Base-by-base conservation (phyloP, 2,888 invertebrate genomes). In the Drosophila sordidula region DNA sequence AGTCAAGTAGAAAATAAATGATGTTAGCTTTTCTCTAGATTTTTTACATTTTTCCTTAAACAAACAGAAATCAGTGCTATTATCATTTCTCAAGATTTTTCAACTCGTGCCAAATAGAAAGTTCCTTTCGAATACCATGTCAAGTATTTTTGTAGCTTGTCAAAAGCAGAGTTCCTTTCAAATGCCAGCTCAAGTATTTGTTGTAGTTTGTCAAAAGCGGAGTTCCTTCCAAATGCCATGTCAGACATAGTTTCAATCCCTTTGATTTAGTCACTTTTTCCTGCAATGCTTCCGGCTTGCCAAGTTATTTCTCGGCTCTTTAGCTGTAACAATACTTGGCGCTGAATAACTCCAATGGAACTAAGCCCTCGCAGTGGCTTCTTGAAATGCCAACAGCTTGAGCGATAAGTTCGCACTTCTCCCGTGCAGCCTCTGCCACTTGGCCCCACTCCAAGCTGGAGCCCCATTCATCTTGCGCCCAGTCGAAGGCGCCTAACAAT, bases 401-500 rank as follows among this genome's bases (percentile, higher is more conserved):
- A 29, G 9, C 29, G 29, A 29, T 3, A 29, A 29, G 2, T 29
- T 29, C 38, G 18, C 55, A 49, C 41, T 46, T 36, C 18, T 12
- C 16, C 36, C 22, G 45, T 29, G 29, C 29, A 8, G 29, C 29
- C 9, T 29, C 29, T 51, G 14, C 16, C 39, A 45, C 42, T 36
- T 45, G 32, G 3, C 3, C 29, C 1, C 9, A 42, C 25, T n/a
- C 41, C 6, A 29, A 25, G 12, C 22, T 9, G 16, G 38, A 14
- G 50, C 38, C 49, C 49, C 58, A 78, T 74, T 70, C 70, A 74
- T 74, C 75, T 70, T 62, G 52, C 36, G 68, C 57, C 62, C 52
- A 51, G 70, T 52, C 57, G 63, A 70, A 85, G 82, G 82, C 82
- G 84, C 81, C 89, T 87, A 87, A 89, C 73, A 78, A 88, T 83